Percentiles rank a stretch among this genome's conserved stretches.
phyloP scores from a whole-genome alignment of 2,888 invertebrate species.

The Nephrocerus scutellatus region DNA sequence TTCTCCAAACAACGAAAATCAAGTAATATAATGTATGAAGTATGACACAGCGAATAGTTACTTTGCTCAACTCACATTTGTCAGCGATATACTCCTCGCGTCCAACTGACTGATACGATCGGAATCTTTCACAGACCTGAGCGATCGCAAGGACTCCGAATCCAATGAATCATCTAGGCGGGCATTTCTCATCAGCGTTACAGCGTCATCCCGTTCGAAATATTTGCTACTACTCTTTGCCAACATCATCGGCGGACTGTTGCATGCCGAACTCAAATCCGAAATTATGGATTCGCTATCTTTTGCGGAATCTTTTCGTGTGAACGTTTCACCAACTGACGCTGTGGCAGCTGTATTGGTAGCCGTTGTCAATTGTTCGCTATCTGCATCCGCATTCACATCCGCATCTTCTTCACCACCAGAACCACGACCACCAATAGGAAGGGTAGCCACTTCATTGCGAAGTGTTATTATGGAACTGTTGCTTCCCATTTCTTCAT shows the following conservation, averaged over 20 bases:
- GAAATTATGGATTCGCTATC: constrained; percentile 41
- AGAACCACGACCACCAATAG: constrained; percentile 10
- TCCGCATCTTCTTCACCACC: constrained; percentile 10
- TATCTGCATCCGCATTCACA: no score
- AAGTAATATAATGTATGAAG: no score
- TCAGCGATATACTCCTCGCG: constrained; percentile 34
- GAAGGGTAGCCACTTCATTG: constrained; percentile 32
- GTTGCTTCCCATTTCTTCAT: constrained; percentile 36
- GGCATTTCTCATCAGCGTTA: constrained; percentile 34
- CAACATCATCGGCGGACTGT: constrained; percentile 36
- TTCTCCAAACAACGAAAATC: no score
- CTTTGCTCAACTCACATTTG: constrained; percentile 40
- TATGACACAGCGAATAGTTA: no score
- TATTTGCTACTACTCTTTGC: constrained; percentile 38
- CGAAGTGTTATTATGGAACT: constrained; percentile 39
- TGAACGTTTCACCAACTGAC: constrained; percentile 21
- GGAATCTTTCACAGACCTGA: constrained; percentile 27
- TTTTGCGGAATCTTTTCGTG: constrained; percentile 38
- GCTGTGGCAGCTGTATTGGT: no score
- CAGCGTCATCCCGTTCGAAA: constrained; percentile 40
- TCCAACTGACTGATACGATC: constrained; percentile 31
- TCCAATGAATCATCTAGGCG: constrained; percentile 35
- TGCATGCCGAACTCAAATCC: constrained; percentile 43
- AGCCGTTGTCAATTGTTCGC: no score
- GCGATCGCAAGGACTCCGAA: constrained; percentile 35